Base-by-base conservation (phyloP, 2,888 invertebrate species). In the Geotrupes spiniger region DNA sequence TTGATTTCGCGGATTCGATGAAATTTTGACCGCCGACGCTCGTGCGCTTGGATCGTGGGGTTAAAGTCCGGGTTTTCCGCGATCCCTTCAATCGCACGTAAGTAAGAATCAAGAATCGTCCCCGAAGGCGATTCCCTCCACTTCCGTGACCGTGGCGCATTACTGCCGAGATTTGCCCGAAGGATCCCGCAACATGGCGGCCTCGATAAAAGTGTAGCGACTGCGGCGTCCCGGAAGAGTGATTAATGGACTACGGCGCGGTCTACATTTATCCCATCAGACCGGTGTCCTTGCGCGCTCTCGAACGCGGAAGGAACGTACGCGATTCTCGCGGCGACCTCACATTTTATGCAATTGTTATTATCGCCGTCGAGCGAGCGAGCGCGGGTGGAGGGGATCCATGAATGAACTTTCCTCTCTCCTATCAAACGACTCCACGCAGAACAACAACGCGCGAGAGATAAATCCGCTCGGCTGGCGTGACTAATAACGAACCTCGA, bases 291-390 rank as follows among this genome's bases (percentile, higher is more conserved):
- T 46, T 39, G 46, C 15, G 15, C 16, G 21, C 6, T 21, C 21
- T 3, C 21, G 21, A 21, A 39, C 26, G 29, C 46, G 46, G 46
- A 46, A 40, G 46, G 6, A 46, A 46, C 40, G 15, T 10, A 14
- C 9, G 9, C 33, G 9, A 10, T 15, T 8, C 15, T 33, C 21
- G 21, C 21, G 21, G 21, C 33, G 14, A 33, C 14, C 33, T 21
- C 21, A 15, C 33, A 10, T n/a, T 33, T 33, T 33, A 33, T 33
- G 33, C 10, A 33, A 33, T 33, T 33, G 15, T 10, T 9, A 10
- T 33, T 21, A 21, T 21, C 21, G 21, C 6, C 14, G 10, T 8
- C 33, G 33, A n/a, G 15, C 14, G 31, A 29, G 3, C 6, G 10
- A 29, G 29, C 10, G 10, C 29, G 5, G 10, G 29, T 10, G 10